Conservation (phyloP, 1,140 invertebrate genomes). For the Drosophila sproati region DNA sequence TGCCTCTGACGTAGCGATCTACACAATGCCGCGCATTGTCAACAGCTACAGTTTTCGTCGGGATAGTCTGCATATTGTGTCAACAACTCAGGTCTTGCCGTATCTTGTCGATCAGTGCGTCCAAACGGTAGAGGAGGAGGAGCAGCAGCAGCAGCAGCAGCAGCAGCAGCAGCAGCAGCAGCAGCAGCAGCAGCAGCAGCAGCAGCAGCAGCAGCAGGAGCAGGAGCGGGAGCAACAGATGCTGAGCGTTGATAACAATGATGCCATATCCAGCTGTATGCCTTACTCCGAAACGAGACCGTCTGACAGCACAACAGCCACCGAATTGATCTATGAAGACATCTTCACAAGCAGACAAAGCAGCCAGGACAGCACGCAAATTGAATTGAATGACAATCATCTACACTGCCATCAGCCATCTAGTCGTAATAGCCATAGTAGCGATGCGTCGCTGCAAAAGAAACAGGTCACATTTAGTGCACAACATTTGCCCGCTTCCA, state of each 20-base stretch:
- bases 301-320: conserved; percentile 10
- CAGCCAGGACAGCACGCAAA: conserved; percentile 8
- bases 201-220: neutral
- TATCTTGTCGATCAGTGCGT: conserved; percentile 65
- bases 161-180: neutral
- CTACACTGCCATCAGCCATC: conserved; percentile 62
- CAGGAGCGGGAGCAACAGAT: neutral
- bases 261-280: conserved; percentile 30
- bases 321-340: conserved; percentile 13
- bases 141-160: neutral
- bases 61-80: conserved; percentile 64
- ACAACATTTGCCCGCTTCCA: conserved; percentile 42
- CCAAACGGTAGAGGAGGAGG: conserved; percentile 43
- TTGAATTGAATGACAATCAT: conserved; percentile 31
- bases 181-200: neutral
- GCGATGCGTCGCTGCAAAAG: conserved; percentile 51
- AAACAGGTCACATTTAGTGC: conserved; percentile 60
- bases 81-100: conserved; percentile 49
- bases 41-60: conserved; percentile 67
- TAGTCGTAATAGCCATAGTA: conserved; percentile 66
- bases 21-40: conserved; percentile 66
- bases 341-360: neutral
- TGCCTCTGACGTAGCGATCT: conserved; percentile 14
- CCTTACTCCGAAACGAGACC: conserved; percentile 1
- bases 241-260: conserved; percentile 13